phyloP scores from a whole-genome alignment of 2,113 vertebrate species.

The Agelaius phoeniceus region DNA sequence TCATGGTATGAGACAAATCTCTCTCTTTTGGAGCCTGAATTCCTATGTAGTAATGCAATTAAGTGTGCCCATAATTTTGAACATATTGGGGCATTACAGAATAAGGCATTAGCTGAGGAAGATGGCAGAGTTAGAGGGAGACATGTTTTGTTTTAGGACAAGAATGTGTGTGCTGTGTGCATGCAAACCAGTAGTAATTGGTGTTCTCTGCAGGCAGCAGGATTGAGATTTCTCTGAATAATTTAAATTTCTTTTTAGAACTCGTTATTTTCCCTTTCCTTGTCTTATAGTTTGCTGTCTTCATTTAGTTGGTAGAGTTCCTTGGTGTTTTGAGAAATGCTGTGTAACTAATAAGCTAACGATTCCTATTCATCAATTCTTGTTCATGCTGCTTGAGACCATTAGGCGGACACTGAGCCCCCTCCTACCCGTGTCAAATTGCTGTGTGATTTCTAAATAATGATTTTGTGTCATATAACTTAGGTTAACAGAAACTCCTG shows the following conservation, averaged over 20 bases:
- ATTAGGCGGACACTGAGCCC: background rate
- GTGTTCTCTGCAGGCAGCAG: background rate
- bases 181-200: background rate
- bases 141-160: background rate
- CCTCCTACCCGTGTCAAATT: background rate
- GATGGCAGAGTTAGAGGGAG: background rate
- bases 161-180: background rate
- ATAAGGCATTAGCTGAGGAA: background rate
- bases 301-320: background rate
- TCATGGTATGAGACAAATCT: background rate
- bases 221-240: background rate
- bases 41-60: background rate
- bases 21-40: background rate
- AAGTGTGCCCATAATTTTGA: background rate
- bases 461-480: conserved; percentile 17
- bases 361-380: background rate
- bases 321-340: conserved; percentile 17
- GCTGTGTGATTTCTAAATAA: conserved; percentile 51
- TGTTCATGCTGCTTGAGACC: conserved; percentile 37
- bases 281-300: background rate
- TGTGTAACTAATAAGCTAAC: conserved; percentile 39
- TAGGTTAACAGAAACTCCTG: background rate
- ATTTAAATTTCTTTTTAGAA: conserved; percentile 5
- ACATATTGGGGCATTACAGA: background rate
- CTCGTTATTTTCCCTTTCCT: background rate